Evolutionary conservation across 2,113 vertebrate species (phyloP), one percentile per base, ranked within the genome.

Genomic region (Phaetusa simplex): DNA sequence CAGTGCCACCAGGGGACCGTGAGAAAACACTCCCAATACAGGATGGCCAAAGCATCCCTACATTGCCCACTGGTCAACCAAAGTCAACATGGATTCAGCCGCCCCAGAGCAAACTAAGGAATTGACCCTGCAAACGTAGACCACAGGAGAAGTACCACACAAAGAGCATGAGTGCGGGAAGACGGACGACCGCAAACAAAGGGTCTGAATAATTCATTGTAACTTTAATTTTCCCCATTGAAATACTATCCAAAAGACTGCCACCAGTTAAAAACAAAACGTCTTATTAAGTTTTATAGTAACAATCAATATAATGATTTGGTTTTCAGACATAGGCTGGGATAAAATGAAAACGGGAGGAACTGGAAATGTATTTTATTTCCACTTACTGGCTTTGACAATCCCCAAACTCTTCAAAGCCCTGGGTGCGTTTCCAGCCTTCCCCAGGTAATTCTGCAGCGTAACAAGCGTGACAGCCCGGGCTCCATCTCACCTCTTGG

Each of bases 311-410:
- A 18, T 5, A 58, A 24, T 67, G 45, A 95, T 79, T 94, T 95
- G 91, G 19, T 82, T 62, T 95, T 65, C 26, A 30, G 43, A 27
- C 55, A 84, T 16, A 72, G 58, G 43, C 47, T 45, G 64, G 76
- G 27, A 77, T 65, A 82, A 91, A 92, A 88, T 45, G 52, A 88
- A 88, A 86, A 93, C 9, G 14, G 76, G 73, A 96, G 43, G 78
- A 82, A 94, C 93, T 94, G 92, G 45, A 96, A 94, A 92, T 24
- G 67, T 70, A 22, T 45, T 95, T 93, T 71, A 88, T 40, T 66
- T 80, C 66, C 71, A 67, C 72, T 50, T 50, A 9, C 21, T 49
- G 50, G 17, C 43, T 59, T 84, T 34, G 45, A 53, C 24, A 49
- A 21, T 19, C 64, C 26, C 73, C 34, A 27, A 1, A 7, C 12